phyloP scores from a whole-genome alignment of 2,797 vertebrate genomes.

The Lepidocolaptes lacrymiger region DNA sequence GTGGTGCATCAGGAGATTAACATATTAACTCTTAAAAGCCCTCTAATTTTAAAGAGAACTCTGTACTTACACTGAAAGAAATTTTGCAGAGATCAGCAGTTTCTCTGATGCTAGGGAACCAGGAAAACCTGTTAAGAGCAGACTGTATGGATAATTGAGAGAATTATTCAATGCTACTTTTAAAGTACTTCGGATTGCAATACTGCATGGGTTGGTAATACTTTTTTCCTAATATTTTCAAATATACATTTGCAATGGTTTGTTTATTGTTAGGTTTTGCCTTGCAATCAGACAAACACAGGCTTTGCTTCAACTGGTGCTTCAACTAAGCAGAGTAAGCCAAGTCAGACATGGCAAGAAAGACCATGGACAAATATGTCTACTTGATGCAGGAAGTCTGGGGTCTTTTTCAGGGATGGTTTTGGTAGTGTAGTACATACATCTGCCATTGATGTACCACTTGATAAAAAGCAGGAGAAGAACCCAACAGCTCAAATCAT shows the following conservation, averaged over 20 bases:
- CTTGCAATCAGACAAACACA: background rate
- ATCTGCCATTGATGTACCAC: background rate
- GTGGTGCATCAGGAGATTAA: background rate
- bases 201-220: background rate
- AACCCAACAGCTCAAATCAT: background rate
- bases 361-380: fast-evolving
- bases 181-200: background rate
- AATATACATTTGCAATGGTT: background rate
- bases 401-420: no score
- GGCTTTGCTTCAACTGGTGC: background rate
- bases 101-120: background rate
- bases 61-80: background rate
- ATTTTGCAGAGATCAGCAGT: conserved; percentile 36
- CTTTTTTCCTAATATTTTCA: conserved; percentile 1
- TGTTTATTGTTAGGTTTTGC: conserved; percentile 9
- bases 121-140: conserved; percentile 36
- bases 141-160: background rate
- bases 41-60: conserved; percentile 26
- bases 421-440: background rate
- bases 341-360: background rate
- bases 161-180: conserved; percentile 1
- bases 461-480: background rate
- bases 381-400: background rate
- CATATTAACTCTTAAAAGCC: conserved; percentile 28
- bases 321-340: background rate